Base-by-base conservation (phyloP, 2,113 vertebrate genomes). In the Sebastes fasciatus region DNA sequence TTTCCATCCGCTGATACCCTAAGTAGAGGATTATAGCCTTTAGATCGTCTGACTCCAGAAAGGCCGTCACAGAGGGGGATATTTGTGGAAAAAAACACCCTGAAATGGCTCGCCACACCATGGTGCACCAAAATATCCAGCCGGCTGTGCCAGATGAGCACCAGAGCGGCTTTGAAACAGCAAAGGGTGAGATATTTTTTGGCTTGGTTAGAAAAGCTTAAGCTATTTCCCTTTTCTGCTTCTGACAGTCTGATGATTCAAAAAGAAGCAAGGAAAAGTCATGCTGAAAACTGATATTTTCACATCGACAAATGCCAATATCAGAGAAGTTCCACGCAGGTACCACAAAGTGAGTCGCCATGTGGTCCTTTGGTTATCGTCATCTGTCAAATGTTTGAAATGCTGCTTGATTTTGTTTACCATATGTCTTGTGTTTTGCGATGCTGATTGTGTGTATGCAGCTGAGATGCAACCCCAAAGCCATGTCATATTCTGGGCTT, bases 401-500 rank as follows among this genome's bases (percentile, higher is more conserved):
- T 65, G 77, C 74, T 46, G 72, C 74, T 80, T 88, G 74, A 80
- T 87, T 82, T 77, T 74, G 60, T 76, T 84, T 65, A 62, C 89
- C 90, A 81, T 88, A 88, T 88, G 88, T 91, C 64, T 88, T 78
- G 77, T 74, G 69, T 82, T 79, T 82, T 79, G 73, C 9, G 75
- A 79, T 66, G 57, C 79, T 88, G 82, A 82, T 77, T 89, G 74
- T 88, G 87, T 89, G 83, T 79, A 80, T 60, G 77, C 83, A 86
- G 89, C 83, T 74, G 84, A 91, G 90, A 91, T 72, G 86, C 79
- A 90, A 85, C 84, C 90, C 90, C 71, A 90, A 87, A 91, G 90
- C 89, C 82, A 86, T 91, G 91, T 92, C 92, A 91, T 90, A 92
- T 90, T 90, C 89, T 92, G 86, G 90, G 89, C 89, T 92, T 67